Evolutionary conservation across 2,113 vertebrate genomes (phyloP), one percentile per base, ranked within the genome.

Genomic region (Leucosticte australis): DNA sequence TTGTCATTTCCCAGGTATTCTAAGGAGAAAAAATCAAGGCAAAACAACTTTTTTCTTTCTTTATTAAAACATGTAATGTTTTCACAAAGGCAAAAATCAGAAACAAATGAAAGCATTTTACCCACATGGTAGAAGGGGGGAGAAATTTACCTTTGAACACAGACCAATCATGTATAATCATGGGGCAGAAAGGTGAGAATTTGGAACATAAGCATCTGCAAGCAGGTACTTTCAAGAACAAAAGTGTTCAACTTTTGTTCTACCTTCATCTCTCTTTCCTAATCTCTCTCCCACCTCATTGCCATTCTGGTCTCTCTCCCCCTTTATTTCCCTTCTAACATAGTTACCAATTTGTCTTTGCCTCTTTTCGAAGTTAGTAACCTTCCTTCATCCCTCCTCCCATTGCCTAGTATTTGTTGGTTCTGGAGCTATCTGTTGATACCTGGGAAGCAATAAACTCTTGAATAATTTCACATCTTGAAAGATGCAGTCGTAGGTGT

Each of bases 1-100:
- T 67, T 93, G 78, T 67, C 4, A 15, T 90, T 79, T 90, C n/a
- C 80, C 47, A 90, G 22, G 80, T 73, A 90, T 46, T 42, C 23
- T 87, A 65, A 87, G 20, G 13, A 76, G 64, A 65, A 94, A 83
- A 81, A 78, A 74, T 42, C 23, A 39, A 67, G 55, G 60, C 2
- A 3, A 64, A 91, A 64, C 49, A 49, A 75, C n/a, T 75, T 87
- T 84, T 46, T 27, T 63, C 35, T 62, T 76, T 89, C n/a, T 87
- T 94, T 86, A 56, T 77, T 92, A 42, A 65, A 83, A 75, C 24
- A 7, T 26, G 18, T 35, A 33, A 37, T 62, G 7, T 52, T 90
- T 90, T 88, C 42, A 76, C 31, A 77, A 28, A 65, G 18, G 3
- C 6, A 69, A 80, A 92, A 87, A 82, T 76, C 31, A 73, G 88